phyloP scores from a whole-genome alignment of 2,797 vertebrate species.

The Crocodylus rhombifer region DNA sequence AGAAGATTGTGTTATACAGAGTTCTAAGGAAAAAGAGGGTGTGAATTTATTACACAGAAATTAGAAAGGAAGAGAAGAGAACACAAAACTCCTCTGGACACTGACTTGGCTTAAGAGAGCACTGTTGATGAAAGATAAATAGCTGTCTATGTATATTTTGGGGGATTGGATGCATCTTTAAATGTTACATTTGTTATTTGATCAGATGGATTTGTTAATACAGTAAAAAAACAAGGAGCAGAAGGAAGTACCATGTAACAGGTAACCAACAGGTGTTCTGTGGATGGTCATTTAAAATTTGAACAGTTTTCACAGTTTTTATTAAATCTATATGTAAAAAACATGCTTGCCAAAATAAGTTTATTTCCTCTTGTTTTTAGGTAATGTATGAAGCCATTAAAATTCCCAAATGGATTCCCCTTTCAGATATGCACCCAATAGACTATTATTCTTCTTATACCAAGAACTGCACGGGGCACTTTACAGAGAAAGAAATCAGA shows the following conservation, averaged over 20 bases:
- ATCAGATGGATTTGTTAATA: too few species aligned
- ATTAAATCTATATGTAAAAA: not conserved
- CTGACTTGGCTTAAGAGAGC: too few species aligned
- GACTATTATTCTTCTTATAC: conserved; percentile 95
- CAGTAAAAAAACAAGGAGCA: not conserved
- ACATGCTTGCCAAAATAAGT: conserved; percentile 16
- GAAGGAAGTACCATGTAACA: not conserved
- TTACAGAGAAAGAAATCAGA: conserved; percentile 90
- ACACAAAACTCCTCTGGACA: too few species aligned
- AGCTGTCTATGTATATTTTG: too few species aligned
- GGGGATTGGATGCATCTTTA: too few species aligned
- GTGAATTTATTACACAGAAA: too few species aligned
- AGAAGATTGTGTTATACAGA: too few species aligned
- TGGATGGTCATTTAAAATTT: not conserved
- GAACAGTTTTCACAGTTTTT: not conserved
- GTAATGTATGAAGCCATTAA: conserved; percentile 87
- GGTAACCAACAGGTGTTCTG: not conserved
- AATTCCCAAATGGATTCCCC: conserved; percentile 90
- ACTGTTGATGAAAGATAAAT: too few species aligned
- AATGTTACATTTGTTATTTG: too few species aligned
- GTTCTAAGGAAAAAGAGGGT: too few species aligned
- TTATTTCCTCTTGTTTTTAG: conserved; percentile 78
- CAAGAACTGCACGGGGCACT: conserved; percentile 93
- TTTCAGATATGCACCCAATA: conserved; percentile 90
- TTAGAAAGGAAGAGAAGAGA: too few species aligned